These are phyloP conservation scores for Pterostichus niger DNA, from an alignment of 2,888 invertebrate species.

Conservation along the genomic window DNA sequence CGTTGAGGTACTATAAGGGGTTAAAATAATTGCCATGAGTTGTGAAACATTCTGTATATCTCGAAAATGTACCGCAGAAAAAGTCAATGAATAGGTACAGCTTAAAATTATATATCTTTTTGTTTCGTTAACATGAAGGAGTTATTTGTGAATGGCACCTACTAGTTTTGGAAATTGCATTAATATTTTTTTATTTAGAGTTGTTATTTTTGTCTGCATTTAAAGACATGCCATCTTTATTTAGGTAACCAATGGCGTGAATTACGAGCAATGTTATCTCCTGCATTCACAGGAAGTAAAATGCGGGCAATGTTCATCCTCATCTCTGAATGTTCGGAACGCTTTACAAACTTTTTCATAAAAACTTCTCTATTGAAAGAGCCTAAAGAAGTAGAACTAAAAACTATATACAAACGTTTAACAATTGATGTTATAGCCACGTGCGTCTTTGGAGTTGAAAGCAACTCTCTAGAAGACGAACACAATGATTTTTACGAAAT, in stretches of 20 bases:
- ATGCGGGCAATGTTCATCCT: slow-evolving; percentile 58
- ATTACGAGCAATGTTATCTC: slow-evolving; percentile 60
- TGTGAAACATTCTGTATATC: too few species aligned
- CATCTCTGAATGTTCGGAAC: slow-evolving; percentile 52
- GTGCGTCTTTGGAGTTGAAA: slow-evolving; percentile 27
- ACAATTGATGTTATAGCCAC: slow-evolving; percentile 69
- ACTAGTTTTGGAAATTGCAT: too few species aligned
- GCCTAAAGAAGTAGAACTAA: slow-evolving; percentile 61
- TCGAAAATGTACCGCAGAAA: too few species aligned
- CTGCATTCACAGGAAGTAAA: slow-evolving; percentile 67
- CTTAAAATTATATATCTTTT: too few species aligned
- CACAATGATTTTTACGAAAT: slow-evolving; percentile 35
- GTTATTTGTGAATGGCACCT: too few species aligned
- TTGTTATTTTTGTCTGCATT: too few species aligned
- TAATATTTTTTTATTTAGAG: too few species aligned
- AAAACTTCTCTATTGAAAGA: not conserved
- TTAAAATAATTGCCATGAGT: too few species aligned
- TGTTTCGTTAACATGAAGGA: too few species aligned
- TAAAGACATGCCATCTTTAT: too few species aligned
- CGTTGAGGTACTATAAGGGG: too few species aligned
- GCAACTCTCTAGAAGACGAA: slow-evolving; percentile 29
- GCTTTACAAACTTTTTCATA: slow-evolving; percentile 4
- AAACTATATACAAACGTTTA: slow-evolving; percentile 38
- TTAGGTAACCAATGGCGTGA: slow-evolving; percentile 54
- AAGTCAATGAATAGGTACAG: too few species aligned